Evolutionary conservation across 2,797 vertebrate genomes (phyloP).

Genomic region (Cyprinodon diabolis): DNA sequence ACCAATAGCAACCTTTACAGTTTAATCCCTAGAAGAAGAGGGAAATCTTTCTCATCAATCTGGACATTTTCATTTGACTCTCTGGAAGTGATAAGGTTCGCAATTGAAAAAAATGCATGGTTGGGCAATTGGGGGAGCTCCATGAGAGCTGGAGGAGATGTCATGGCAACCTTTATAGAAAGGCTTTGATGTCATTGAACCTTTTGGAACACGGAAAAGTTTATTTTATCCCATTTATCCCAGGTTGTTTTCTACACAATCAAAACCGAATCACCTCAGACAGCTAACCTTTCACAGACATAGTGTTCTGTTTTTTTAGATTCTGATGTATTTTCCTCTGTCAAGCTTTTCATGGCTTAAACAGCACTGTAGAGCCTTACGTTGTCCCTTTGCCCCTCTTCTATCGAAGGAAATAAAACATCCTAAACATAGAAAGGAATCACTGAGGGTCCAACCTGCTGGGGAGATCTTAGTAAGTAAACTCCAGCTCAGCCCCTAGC

Average conservation of each 20-base stretch:
- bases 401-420: background rate
- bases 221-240: background rate
- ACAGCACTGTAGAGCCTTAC: background rate
- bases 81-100: constrained; percentile 23
- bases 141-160: background rate
- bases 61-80: constrained; percentile 36
- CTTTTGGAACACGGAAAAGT: background rate
- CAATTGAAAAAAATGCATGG: constrained; percentile 19
- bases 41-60: constrained; percentile 3
- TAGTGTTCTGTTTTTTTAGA: background rate
- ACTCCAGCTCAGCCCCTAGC: no score
- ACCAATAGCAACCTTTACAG: constrained; percentile 75
- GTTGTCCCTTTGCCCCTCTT: background rate
- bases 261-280: background rate
- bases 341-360: background rate
- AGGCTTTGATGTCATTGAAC: background rate
- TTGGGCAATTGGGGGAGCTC: background rate
- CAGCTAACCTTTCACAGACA: background rate
- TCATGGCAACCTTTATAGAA: background rate
- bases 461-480: no score
- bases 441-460: background rate
- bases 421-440: background rate
- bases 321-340: background rate
- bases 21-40: constrained; percentile 44
- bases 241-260: background rate